Percentiles rank a stretch among this genome's conserved stretches.
Conservation (phyloP, 2,888 invertebrate species). For the Heterodera filipjevi region DNA sequence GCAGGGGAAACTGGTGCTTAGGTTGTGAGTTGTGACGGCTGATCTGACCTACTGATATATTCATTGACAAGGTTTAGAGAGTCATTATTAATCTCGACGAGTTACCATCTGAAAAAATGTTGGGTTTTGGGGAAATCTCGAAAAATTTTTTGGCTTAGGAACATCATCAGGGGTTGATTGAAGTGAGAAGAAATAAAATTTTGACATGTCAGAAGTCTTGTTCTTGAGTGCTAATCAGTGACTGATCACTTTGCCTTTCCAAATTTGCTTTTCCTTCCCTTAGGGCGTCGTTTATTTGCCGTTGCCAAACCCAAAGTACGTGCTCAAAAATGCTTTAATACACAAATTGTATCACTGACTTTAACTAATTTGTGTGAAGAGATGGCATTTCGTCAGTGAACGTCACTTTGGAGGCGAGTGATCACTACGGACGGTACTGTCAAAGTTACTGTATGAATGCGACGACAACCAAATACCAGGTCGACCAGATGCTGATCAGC, state of each 20-base stretch:
- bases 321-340: background rate
- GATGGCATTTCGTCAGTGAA: slow-evolving; percentile 42
- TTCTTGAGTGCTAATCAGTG: no score
- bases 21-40: no score
- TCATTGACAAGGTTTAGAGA: no score
- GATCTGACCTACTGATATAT: background rate
- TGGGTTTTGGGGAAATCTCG: no score
- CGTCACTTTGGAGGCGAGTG: slow-evolving; percentile 56
- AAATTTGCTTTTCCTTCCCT: background rate
- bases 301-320: slow-evolving; percentile 53
- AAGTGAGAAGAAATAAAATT: no score
- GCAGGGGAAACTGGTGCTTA: no score
- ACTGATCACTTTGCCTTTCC: no score
- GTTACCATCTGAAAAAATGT: no score
- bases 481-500: slow-evolving; percentile 17
- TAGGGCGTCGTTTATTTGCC: slow-evolving; percentile 60
- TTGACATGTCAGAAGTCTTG: no score
- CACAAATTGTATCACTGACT: background rate
- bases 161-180: no score
- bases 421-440: slow-evolving; percentile 61
- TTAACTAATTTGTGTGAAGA: background rate
- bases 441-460: slow-evolving; percentile 60
- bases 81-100: no score
- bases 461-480: slow-evolving; percentile 60
- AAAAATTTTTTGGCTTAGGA: no score